Base-by-base conservation (phyloP, 2,888 invertebrate species). In the Flexamia atlantica region DNA sequence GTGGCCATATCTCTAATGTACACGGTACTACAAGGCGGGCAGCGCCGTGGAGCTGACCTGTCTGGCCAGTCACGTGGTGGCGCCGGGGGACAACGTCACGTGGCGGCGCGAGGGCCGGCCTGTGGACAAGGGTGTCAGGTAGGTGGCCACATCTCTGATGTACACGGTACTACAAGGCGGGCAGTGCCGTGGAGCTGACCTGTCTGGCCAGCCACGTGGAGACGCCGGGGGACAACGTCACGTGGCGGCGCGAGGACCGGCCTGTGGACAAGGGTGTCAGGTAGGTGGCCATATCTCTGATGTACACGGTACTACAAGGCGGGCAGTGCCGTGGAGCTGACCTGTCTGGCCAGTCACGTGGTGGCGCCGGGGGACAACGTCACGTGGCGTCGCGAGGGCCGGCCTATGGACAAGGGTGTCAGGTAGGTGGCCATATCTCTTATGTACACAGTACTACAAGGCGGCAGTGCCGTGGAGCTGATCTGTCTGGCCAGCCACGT, bases 251-350 rank as follows among this genome's bases (percentile, higher is more conserved):
- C 86, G 92, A 92, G 82, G 91, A 91, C 87, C 90, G 90, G 87
- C 90, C 90, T 79, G 90, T 93, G 86, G 89, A 89, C 46, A 90
- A 92, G 84, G 92, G 92, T 86, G 91, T 92, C 88, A 92, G 92
- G 93, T 93, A 90, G 86, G 91, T 91, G 87, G 90, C 36, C 36
- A 36, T 4, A 36, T 4, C 5, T 36, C 92, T 74, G 91, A 93
- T n/a, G n/a, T n/a, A n/a, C n/a, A 88, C 90, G 93, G 84, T 93
- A 93, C 89, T 92, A 93, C 88, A 93, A 93, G 88, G 92, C 92
- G 36, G 93, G 92, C 60, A 92, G 92, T 87, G 9, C 36, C 36
- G 36, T 36, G 36, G 36, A 36, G 36, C 36, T 36, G 36, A 36
- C 36, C 4, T 9, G 36, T 7, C 36, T 36, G 9, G 36, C 36